Evolutionary conservation across 2,113 vertebrate species (phyloP).

Genomic region (Hippopotamus amphibius): DNA sequence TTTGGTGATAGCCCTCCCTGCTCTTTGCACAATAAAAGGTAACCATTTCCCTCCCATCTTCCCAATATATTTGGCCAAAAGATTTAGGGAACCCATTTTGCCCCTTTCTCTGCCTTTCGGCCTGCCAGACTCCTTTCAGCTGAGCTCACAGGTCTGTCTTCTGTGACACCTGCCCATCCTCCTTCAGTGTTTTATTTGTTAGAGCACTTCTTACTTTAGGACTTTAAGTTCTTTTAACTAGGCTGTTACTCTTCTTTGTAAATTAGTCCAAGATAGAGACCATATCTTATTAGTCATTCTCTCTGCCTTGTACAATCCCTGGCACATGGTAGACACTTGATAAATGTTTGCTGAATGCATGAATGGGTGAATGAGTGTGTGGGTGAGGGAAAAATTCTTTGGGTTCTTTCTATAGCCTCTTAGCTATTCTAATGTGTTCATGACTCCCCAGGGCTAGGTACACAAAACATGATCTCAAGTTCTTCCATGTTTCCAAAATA

Average conservation of each 20-base stretch:
- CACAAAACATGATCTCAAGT: conserved; percentile 16
- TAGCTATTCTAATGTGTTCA: neutral
- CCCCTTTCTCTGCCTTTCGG: neutral
- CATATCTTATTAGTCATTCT: neutral
- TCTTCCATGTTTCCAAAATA: conserved; percentile 59
- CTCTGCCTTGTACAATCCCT: neutral
- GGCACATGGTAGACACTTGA: neutral
- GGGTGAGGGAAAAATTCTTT: neutral
- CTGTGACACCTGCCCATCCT: neutral
- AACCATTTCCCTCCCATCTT: neutral
- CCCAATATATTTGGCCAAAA: neutral
- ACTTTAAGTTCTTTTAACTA: conserved; percentile 5
- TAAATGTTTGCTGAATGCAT: neutral
- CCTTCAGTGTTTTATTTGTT: neutral
- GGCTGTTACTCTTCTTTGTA: conserved; percentile 27
- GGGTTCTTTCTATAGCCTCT: neutral
- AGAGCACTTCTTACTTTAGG: neutral
- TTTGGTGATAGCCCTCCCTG: neutral
- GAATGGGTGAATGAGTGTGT: conserved; percentile 13
- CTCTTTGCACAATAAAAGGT: neutral
- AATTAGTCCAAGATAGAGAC: neutral
- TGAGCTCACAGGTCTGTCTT: neutral
- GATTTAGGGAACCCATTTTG: neutral
- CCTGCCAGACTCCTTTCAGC: neutral
- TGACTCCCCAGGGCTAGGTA: neutral